A percentile compares a stretch with the other conserved stretches of the same genome.
Conservation (phyloP, 2,797 vertebrate species). For the Xyrichtys novacula region DNA sequence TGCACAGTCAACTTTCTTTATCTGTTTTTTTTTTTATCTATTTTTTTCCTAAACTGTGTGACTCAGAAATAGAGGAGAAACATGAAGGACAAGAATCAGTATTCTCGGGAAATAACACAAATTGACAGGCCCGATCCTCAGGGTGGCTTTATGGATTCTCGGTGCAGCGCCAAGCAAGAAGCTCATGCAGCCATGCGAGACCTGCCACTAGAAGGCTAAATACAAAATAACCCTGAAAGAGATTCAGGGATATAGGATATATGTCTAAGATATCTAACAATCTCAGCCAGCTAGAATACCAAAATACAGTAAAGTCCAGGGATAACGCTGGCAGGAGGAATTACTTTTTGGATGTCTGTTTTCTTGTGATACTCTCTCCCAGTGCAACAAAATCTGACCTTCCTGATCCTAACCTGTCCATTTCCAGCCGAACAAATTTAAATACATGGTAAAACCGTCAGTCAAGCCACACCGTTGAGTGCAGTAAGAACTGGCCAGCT, state of each 20-base stretch:
- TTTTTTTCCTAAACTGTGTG: constrained; percentile 24
- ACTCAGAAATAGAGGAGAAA: constrained; percentile 53
- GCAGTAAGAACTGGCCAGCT: constrained; percentile 40
- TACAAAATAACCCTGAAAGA: constrained; percentile 71
- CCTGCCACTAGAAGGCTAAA: constrained; percentile 75
- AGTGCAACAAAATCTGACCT: constrained; percentile 37
- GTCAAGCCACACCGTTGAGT: constrained; percentile 11
- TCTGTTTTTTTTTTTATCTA: constrained; percentile 19
- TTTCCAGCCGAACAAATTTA: constrained; percentile 52
- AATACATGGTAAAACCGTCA: constrained; percentile 40
- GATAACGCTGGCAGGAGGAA: constrained; percentile 36
- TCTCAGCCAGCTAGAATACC: constrained; percentile 59
- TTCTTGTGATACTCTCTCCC: constrained; percentile 38
- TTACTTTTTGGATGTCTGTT: constrained; percentile 38
- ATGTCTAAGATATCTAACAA: constrained; percentile 65
- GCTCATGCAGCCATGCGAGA: constrained; percentile 70
- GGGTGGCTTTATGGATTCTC: constrained; percentile 76
- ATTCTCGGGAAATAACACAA: constrained; percentile 56
- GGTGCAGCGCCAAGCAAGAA: constrained; percentile 60
- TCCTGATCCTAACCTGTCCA: constrained; percentile 39
- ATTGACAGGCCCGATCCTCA: constrained; percentile 67
- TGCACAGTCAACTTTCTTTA: constrained; percentile 18
- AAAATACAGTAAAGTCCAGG: constrained; percentile 63
- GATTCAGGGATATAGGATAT: constrained; percentile 68
- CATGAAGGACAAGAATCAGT: constrained; percentile 72